Evolutionary conservation across 1,140 invertebrate species (phyloP), one percentile per base, ranked within the genome.

Genomic region (Drosophila sechellia): DNA sequence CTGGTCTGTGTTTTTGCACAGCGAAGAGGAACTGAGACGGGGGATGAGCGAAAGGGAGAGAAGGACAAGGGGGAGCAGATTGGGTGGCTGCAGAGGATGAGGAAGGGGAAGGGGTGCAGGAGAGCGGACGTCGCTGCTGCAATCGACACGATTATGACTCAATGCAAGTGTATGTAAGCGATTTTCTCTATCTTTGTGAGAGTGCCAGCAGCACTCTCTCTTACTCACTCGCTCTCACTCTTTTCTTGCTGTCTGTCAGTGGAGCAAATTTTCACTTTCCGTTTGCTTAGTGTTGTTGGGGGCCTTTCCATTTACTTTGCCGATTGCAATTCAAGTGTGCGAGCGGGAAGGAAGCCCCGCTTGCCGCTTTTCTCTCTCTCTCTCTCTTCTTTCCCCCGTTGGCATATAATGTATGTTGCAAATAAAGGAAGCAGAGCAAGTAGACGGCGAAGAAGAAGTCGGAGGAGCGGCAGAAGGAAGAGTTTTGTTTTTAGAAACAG

Each of bases 201-300:
- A 60, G 52, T 20, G 43, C 35, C 55, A 59, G 31, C 25, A 37
- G 37, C 15, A 31, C 73, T 55, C 72, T 42, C 48, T 65, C 68
- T 22, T 5, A 1, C 37, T 12, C 12, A 1, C 37, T 39, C 35
- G 35, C 48, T 70, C 40, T 55, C 27, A n/a, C 55, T 40, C 54
- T 45, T 42, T 34, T 53, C 37, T 53, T 13, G 40, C 50, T 71
- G 70, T 66, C 55, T 89, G 84, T 70, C 84, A 89, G 84, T 89
- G 81, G 84, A 89, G 84, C 84, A 89, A 89, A 89, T 89, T 89
- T 89, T 89, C 84, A 89, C 84, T 89, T 89, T 89, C 84, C 79
- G 84, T 89, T 89, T 89, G 84, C 70, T 89, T 84, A 80, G 77
- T 83, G 75, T 56, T 76, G 61, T 69, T 77, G 75, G 72, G 71